Base-by-base conservation (phyloP, 2,888 invertebrate genomes). In the Stenoptilia bipunctidactyla region DNA sequence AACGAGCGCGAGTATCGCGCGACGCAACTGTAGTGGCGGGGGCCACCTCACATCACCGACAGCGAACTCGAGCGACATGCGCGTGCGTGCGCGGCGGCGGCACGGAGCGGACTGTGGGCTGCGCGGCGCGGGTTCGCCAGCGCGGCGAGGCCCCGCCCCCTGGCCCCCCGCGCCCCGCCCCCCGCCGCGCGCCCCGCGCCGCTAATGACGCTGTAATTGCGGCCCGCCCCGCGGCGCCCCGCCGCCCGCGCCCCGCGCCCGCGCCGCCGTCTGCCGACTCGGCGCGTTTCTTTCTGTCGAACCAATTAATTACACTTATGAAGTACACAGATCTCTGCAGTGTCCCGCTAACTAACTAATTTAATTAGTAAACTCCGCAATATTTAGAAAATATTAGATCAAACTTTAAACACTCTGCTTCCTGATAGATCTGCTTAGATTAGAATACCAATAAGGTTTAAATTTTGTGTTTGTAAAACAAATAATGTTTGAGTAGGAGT, bases 11-110 rank as follows among this genome's bases (percentile, higher is more conserved):
- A 57, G 33, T 47, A 49, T 66, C 82, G 82, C 82, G 82, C 82
- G 62, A 53, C 74, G 58, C 72, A 69, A 70, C 69, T 72, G 77
- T 65, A 80, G 76, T 77, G 76, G 74, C 77, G 76, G 70, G 74
- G 77, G 82, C 79, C 77, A 80, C 80, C 77, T 79, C 79, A 79
- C 80, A 80, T 79, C 77, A 82, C 79, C 76, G 72, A 51, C 49
- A 41, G 54, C 61, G 53, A 66, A 64, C 66, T 56, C 76, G 79
- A 79, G 69, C 79, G 82, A 82, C 82, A 86, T 85, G 86, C 87
- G 85, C 88, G 86, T 86, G 87, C 85, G 83, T 85, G 85, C 85
- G 79, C 80, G 74, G 55, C 79, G 77, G 76, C 76, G 69, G 76
- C 79, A 74, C 75, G 74, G 75, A 72, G 73, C 72, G 76, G 75